Evolutionary conservation across 2,797 vertebrate species (phyloP).

Genomic region (Choloepus didactylus): DNA sequence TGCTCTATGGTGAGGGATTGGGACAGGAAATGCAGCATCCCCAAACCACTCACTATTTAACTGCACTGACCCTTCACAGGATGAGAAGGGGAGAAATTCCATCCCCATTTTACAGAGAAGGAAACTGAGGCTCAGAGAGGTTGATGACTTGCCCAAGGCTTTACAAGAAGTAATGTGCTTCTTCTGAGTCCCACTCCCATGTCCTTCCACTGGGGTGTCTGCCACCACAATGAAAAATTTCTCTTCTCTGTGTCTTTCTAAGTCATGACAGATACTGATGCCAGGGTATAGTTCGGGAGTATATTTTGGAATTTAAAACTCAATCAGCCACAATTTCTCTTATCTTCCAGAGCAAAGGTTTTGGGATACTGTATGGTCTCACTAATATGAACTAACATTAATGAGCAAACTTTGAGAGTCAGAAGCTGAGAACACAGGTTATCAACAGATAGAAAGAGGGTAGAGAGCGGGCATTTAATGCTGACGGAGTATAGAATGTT

Average conservation of each 20-base stretch:
- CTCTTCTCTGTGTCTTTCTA: not conserved
- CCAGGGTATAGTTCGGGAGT: not conserved
- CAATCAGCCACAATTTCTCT: not conserved
- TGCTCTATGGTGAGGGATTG: not conserved
- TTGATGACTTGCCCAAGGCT: not conserved
- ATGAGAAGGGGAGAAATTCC: not conserved
- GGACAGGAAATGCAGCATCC: fast-evolving
- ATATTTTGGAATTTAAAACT: constrained; percentile 43
- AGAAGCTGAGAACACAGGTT: too few relatives aligned
- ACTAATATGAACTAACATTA: too few relatives aligned
- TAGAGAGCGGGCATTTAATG: too few relatives aligned
- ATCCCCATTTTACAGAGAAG: not conserved
- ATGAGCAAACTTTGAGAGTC: too few relatives aligned
- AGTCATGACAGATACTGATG: not conserved
- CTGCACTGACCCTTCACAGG: not conserved
- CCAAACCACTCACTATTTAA: not conserved
- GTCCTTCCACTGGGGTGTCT: not conserved
- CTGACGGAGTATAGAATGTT: too few relatives aligned
- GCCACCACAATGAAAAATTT: not conserved
- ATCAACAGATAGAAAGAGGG: too few relatives aligned
- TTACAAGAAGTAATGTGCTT: not conserved
- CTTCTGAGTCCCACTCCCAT: not conserved
- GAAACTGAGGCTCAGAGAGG: not conserved
- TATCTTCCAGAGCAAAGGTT: not conserved
- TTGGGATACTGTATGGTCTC: too few relatives aligned